Base-by-base conservation (phyloP, 2,797 vertebrate genomes). In the Melanotaenia parkinsoni region DNA sequence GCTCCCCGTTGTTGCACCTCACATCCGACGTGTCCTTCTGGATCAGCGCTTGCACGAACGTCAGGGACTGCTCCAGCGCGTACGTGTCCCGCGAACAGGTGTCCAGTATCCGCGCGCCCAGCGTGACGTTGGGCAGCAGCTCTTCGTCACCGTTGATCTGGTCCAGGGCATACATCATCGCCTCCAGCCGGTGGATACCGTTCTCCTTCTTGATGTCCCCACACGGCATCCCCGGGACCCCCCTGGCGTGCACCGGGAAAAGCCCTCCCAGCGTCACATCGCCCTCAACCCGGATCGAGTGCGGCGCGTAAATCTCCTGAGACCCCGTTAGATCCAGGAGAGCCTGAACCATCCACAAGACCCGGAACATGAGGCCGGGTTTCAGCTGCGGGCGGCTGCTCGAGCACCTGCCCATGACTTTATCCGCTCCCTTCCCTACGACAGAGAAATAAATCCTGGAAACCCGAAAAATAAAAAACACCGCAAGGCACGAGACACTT, bases 21-120 rank as follows among this genome's bases (percentile, higher is more conserved):
- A 98, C 97, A 78, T 98, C 97, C 76, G 97, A 96, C 37, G 97
- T 97, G 93, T 98, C 97, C 90, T 98, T 99, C 88, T 99, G 97
- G 82, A 99, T 98, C 43, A 98, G 96, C 76, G 97, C 97, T 91
- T 99, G 97, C 2, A 99, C 97, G 83, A 99, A 99, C 62, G 97
- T 98, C 84, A 99, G 95, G 0, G 97, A 98, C 94, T 99, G 97
- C 81, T 98, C 97, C 79, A 99, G 92, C 61, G 97, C 97, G 82
- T 99, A 96, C 84, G 97, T 98, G 95, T 99, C 97, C 87, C 96
- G 91, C 32, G 97, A 98, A 90, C 97, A 99, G 77, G 97, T 98
- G 94, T 99, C 97, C 88, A 99, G 86, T 86, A 99, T 95, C 75
- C 97, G 95, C 10, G 97, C 97, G 43, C 97, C 97, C 74, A 99